These are phyloP conservation scores for Callimico goeldii DNA, from an alignment of 2,797 vertebrate species.

Conservation along the genomic window DNA sequence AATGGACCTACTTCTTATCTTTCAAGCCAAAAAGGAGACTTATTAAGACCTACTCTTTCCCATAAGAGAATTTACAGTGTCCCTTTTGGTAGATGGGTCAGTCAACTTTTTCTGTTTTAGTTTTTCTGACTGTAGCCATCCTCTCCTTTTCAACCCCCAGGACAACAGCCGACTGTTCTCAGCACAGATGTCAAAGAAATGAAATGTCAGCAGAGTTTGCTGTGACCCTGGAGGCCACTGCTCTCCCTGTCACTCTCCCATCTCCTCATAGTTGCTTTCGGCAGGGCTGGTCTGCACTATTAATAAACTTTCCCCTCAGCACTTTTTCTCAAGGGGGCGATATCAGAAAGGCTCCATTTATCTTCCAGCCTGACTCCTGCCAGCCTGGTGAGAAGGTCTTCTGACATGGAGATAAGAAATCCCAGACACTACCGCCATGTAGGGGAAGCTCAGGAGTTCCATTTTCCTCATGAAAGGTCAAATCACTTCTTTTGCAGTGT, in stretches of 20 bases:
- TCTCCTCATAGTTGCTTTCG: neutral
- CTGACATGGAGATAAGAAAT: constrained; percentile 61
- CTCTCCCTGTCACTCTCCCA: neutral
- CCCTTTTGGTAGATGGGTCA: neutral
- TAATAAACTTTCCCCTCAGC: constrained; percentile 67
- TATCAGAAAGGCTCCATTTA: constrained; percentile 5
- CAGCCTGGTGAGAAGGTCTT: constrained; percentile 54
- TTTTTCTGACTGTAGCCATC: neutral
- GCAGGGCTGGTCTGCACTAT: constrained; percentile 48
- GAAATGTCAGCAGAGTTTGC: constrained; percentile 23
- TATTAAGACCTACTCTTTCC: neutral
- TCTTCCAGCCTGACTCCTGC: neutral
- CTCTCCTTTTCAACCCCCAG: neutral
- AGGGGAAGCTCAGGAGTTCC: constrained; percentile 16
- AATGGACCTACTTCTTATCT: neutral
- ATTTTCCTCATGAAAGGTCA: constrained; percentile 70
- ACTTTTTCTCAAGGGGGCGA: constrained; percentile 9
- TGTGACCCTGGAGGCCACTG: neutral
- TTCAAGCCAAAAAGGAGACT: neutral
- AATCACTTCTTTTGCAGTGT: constrained; percentile 34
- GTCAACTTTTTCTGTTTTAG: neutral
- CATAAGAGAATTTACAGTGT: neutral
- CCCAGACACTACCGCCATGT: neutral
- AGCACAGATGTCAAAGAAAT: constrained; percentile 51
- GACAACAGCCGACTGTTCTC: constrained; percentile 15